Evolutionary conservation across 2,888 invertebrate genomes (phyloP).

Genomic region (Lepidocyrtinus sp.): DNA sequence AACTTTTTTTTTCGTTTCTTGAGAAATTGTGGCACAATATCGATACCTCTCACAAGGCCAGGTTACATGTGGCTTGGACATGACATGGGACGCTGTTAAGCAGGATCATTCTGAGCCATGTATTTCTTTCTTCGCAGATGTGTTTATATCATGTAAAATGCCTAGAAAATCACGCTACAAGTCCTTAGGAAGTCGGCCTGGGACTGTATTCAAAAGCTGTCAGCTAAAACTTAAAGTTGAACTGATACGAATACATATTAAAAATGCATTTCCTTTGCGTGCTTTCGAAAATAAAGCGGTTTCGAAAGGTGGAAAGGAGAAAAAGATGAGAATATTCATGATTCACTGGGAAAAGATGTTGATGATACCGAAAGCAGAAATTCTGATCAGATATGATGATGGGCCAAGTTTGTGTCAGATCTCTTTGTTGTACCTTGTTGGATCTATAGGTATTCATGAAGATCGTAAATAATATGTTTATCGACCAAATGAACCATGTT

Average conservation of each 20-base stretch:
- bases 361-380: background rate
- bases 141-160: conserved; percentile 57
- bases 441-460: background rate
- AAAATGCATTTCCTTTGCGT: conserved; percentile 23
- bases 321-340: no score
- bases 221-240: background rate
- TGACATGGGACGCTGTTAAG: conserved; percentile 55
- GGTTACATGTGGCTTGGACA: conserved; percentile 46
- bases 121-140: conserved; percentile 52
- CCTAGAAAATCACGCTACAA: conserved; percentile 53
- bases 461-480: background rate
- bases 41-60: conserved; percentile 16
- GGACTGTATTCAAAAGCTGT: conserved; percentile 47
- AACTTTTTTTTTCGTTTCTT: background rate
- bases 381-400: background rate
- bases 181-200: conserved; percentile 32
- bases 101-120: conserved; percentile 39
- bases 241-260: background rate
- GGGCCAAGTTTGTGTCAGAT: conserved; percentile 31
- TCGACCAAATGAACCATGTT: conserved; percentile 11
- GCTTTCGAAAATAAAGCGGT: no score
- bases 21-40: background rate
- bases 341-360: background rate
- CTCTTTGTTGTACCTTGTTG: background rate
- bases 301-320: no score